Evolutionary conservation across 2,888 invertebrate genomes (phyloP).

Genomic region (Vesta saturnalis): DNA sequence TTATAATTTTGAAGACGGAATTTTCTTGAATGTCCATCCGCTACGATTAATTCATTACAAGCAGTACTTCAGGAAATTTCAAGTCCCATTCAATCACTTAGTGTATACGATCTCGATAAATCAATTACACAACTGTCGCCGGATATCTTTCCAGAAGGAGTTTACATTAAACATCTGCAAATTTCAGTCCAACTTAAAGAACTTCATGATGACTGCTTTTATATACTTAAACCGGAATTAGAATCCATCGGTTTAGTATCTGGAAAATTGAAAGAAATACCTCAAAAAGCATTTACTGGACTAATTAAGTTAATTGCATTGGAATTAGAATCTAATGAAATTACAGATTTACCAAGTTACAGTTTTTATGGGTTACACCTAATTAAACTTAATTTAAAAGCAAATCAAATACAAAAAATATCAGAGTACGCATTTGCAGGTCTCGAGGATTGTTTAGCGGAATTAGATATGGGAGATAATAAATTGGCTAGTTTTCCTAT

Average conservation of each 20-base stretch:
- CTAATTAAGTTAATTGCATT: constrained; percentile 79
- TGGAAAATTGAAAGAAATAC: constrained; percentile 78
- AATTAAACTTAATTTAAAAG: constrained; percentile 83
- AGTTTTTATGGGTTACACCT: constrained; percentile 88
- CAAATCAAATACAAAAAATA: constrained; percentile 81
- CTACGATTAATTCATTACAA: constrained; percentile 78
- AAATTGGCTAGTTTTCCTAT: constrained; percentile 86
- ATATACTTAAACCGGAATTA: constrained; percentile 76
- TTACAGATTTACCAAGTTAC: constrained; percentile 84
- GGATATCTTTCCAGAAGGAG: constrained; percentile 77
- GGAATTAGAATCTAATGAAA: constrained; percentile 86
- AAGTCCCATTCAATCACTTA: constrained; percentile 81
- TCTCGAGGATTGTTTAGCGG: constrained; percentile 79
- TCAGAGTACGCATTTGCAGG: constrained; percentile 85
- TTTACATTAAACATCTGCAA: constrained; percentile 67
- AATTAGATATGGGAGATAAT: constrained; percentile 89
- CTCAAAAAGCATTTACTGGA: constrained; percentile 79
- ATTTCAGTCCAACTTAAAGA: constrained; percentile 73
- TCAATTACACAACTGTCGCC: constrained; percentile 79
- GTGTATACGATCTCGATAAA: constrained; percentile 88
- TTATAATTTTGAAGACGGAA: constrained; percentile 91
- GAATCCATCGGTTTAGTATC: constrained; percentile 83
- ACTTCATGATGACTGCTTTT: constrained; percentile 76
- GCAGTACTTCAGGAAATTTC: constrained; percentile 77
- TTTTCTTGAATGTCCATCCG: constrained; percentile 89